Percentiles rank a stretch among this genome's conserved stretches.
Conservation (phyloP, 2,888 invertebrate species). For the Drosophila melanosoma region DNA sequence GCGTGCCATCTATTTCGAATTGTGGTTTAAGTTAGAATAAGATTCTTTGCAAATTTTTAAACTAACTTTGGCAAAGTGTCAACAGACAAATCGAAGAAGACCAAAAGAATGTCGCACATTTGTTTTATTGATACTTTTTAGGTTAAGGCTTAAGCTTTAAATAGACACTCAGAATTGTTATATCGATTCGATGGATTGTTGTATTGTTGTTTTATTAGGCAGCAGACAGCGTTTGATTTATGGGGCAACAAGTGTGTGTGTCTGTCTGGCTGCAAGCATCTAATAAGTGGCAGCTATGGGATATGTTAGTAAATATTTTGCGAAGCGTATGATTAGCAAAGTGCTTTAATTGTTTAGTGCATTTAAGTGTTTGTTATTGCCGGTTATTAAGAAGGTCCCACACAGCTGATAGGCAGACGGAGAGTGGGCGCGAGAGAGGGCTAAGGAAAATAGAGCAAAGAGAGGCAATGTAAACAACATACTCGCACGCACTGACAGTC, state of each 20-base stretch:
- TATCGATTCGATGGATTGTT: constrained; percentile 9
- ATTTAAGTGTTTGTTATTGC: constrained; percentile 44
- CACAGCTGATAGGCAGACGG: constrained; percentile 27
- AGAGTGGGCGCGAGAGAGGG: neutral
- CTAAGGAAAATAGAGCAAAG: constrained; percentile 14
- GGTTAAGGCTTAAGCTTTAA: constrained; percentile 47
- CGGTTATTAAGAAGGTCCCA: constrained; percentile 39
- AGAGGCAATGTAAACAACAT: constrained; percentile 50
- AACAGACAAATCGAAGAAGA: constrained; percentile 36
- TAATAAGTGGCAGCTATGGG: constrained; percentile 32
- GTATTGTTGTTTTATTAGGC: neutral
- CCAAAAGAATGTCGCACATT: constrained; percentile 46
- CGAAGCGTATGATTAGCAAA: constrained; percentile 32
- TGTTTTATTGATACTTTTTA: constrained; percentile 43
- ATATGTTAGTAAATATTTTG: constrained; percentile 3
- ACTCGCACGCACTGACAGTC: constrained; percentile 3
- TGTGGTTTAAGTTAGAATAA: constrained; percentile 12
- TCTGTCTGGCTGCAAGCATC: neutral
- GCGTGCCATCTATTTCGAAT: constrained; percentile 14
- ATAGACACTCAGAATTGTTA: constrained; percentile 5
- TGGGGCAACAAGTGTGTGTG: constrained; percentile 28
- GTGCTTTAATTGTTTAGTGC: constrained; percentile 43
- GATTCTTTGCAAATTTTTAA: constrained; percentile 59
- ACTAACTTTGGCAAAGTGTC: constrained; percentile 81
- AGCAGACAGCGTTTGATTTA: constrained; percentile 16